Evolutionary conservation across 2,888 invertebrate genomes (phyloP), one percentile per base, ranked within the genome.

Genomic region (Synanthedon tipuliformis): DNA sequence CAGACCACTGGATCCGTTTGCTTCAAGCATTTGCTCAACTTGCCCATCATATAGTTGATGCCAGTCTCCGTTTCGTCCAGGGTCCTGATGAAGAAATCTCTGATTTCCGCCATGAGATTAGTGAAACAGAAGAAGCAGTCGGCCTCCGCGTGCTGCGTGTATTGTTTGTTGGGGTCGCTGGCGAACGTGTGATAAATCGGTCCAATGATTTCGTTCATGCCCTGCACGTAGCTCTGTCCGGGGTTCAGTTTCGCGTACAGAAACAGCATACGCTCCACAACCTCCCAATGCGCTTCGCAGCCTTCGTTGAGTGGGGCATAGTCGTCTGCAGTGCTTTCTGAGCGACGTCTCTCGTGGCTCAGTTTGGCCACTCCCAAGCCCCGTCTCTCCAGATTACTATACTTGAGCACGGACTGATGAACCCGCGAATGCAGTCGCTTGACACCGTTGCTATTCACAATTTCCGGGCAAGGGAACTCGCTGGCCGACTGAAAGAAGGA

Each of bases 191-290:
- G 97, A 84, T 99, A 99, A 68, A 99, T 96, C 7, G 99, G 99
- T 0, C 98, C 99, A 50, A 99, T 93, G 65, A 99, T 97, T 84
- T 99, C 99, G 85, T 99, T 99, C 99, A 99, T 99, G 53, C 99
- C 99, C 86, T 99, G 95, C 1, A 96, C 96, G 72, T 96, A 95
- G 11, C 97, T 94, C 73, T 98, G 97, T 0, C 99, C 99, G 0
- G 98, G 97, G 88, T 99, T 99, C 12, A 99, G 89, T 85, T 99
- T 99, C 0, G 98, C 97, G 77, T 99, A 99, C 0, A 99, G 89
- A 82, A 99, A 99, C 55, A 99, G 88, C 77, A 99, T 96, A 56
- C 99, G 89, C 75, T 99, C 98, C 0, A 98, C 95, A 3, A 99
- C 98, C 84, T 99, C 98, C 99, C 99, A 99, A 74, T 99, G 98